Evolutionary conservation across 2,113 vertebrate genomes (phyloP).

Genomic region (Pteruthius melanotis): DNA sequence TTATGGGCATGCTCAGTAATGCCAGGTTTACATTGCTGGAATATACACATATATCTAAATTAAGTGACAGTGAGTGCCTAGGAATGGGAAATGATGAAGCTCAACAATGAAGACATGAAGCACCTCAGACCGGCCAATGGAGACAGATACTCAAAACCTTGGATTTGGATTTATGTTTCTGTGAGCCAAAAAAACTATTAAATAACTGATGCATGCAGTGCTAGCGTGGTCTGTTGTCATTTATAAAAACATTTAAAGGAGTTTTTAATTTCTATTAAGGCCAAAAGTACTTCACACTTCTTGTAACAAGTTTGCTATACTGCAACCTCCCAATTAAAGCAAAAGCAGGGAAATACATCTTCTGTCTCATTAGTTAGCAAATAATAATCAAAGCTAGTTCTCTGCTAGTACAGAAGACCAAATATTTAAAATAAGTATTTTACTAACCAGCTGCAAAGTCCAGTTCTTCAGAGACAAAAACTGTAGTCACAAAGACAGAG

Average conservation of each 20-base stretch:
- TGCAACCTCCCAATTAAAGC: background rate
- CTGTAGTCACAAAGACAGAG: constrained; percentile 65
- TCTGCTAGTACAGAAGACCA: background rate
- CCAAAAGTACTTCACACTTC: background rate
- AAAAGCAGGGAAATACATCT: background rate
- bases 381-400: background rate
- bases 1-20: background rate
- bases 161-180: background rate
- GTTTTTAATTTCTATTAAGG: background rate
- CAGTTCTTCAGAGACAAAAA: constrained; percentile 95
- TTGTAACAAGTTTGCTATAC: background rate
- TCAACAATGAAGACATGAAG: background rate
- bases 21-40: background rate
- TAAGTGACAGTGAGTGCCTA: background rate
- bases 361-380: background rate
- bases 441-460: constrained; percentile 91
- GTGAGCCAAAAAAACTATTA: background rate
- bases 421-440: background rate
- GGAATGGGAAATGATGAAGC: background rate
- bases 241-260: background rate
- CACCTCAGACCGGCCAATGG: background rate
- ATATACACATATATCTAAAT: fast-evolving
- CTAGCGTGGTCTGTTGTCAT: background rate
- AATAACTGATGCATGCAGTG: background rate
- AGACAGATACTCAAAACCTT: background rate